These are phyloP conservation scores for Lytechinus pictus DNA, from an alignment of 35 echinoderm and acorn worm species.

Conservation along the genomic window DNA sequence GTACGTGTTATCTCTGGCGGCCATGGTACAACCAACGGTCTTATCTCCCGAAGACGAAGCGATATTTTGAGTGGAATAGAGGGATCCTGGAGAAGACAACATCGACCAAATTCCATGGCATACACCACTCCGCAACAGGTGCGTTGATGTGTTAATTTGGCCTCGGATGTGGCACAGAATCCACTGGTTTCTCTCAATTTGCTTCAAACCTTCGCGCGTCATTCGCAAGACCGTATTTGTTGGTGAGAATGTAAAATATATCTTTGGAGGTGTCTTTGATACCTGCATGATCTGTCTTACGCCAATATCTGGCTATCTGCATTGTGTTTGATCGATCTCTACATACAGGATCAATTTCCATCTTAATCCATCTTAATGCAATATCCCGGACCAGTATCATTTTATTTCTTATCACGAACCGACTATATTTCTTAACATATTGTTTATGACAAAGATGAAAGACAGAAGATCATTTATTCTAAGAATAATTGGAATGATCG, in stretches of 20 bases:
- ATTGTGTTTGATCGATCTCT: not conserved
- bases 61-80: not conserved
- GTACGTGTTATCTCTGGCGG: not conserved
- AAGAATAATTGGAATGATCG: too few species aligned
- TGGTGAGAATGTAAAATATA: not conserved
- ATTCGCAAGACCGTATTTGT: not conserved
- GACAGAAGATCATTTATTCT: not conserved
- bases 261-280: too few species aligned
- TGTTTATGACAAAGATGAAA: not conserved
- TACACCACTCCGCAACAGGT: not conserved
- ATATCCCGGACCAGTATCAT: not conserved
- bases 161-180: slow-evolving; percentile 16
- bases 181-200: not conserved
- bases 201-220: not conserved
- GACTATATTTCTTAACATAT: not conserved
- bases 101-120: not conserved
- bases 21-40: not conserved
- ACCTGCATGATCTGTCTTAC: not conserved
- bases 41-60: not conserved
- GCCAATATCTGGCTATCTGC: not conserved
- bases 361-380: not conserved
- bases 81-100: not conserved
- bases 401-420: not conserved
- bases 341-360: not conserved
- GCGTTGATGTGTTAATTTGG: not conserved